Evolutionary conservation across 2,888 invertebrate species (phyloP).

Genomic region (Apamea monoglypha): DNA sequence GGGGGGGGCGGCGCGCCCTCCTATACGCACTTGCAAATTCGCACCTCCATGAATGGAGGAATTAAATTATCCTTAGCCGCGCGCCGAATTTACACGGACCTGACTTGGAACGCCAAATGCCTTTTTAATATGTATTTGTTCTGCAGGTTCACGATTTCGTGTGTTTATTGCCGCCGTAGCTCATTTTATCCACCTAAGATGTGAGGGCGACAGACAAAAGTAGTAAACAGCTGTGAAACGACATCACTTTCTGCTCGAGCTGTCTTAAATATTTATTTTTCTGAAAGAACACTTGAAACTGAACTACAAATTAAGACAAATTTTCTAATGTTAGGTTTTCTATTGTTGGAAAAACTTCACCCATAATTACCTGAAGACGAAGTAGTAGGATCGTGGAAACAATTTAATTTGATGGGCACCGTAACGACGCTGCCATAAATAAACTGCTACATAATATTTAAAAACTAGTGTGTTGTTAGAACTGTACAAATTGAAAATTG

Average conservation of each 20-base stretch:
- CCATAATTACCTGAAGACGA: conserved; percentile 47
- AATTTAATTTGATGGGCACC: conserved; percentile 47
- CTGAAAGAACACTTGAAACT: conserved; percentile 9
- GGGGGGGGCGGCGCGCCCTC: conserved; percentile 81
- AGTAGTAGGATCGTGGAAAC: conserved; percentile 35
- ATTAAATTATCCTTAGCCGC: conserved; percentile 85
- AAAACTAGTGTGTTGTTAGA: conserved; percentile 11
- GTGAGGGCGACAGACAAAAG: conserved; percentile 5
- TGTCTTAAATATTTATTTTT: conserved; percentile 19
- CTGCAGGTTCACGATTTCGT: conserved; percentile 45
- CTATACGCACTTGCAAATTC: conserved; percentile 89
- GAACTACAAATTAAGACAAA: conserved; percentile 23
- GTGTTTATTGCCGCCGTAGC: conserved; percentile 33
- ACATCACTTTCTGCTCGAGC: conserved; percentile 11
- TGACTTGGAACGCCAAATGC: conserved; percentile 77
- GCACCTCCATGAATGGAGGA: conserved; percentile 89
- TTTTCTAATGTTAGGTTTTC: conserved; percentile 19
- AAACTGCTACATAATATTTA: conserved; percentile 29
- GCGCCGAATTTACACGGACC: conserved; percentile 80
- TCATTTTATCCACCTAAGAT: conserved; percentile 35
- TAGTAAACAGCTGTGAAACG: conserved; percentile 26
- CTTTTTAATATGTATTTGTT: conserved; percentile 68
- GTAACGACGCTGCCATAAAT: conserved; percentile 34
- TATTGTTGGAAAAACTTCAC: conserved; percentile 19
- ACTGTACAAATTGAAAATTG: conserved; percentile 8